A percentile compares a stretch with the other conserved stretches of the same genome.
Conservation (phyloP, 2,797 vertebrate genomes). For the Meda fulgida region DNA sequence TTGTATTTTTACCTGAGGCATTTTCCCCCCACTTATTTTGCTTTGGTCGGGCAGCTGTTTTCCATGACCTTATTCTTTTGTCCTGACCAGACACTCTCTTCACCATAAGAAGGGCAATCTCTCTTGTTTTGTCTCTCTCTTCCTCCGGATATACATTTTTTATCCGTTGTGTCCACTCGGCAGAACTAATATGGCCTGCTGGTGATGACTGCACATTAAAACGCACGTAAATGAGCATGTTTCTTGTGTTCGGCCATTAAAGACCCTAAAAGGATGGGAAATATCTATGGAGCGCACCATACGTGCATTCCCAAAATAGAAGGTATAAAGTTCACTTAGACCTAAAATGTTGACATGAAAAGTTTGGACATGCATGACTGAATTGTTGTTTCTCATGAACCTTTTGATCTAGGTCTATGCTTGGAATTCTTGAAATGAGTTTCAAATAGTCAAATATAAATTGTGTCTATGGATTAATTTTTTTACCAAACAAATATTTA, state of each 20-base stretch:
- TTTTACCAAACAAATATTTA: not conserved
- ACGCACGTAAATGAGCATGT: slow-evolving; percentile 22
- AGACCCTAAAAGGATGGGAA: slow-evolving; percentile 18
- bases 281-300: not conserved
- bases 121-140: slow-evolving; percentile 5
- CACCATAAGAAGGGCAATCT: not conserved
- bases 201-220: slow-evolving; percentile 18
- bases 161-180: slow-evolving; percentile 26
- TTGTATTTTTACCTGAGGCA: slow-evolving; percentile 2
- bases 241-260: slow-evolving; percentile 14
- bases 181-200: slow-evolving; percentile 34
- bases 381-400: not conserved
- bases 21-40: not conserved
- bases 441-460: not conserved
- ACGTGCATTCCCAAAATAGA: slow-evolving; percentile 9
- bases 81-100: slow-evolving; percentile 3
- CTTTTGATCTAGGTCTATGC: not conserved
- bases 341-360: slow-evolving; percentile 11
- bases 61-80: slow-evolving; percentile 32
- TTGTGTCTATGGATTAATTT: not conserved
- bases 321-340: not conserved
- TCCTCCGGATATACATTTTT: slow-evolving; percentile 32
- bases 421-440: not conserved
- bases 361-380: not conserved
- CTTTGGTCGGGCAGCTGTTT: slow-evolving; percentile 5